Evolutionary conservation across 2,113 vertebrate genomes (phyloP).

Genomic region (Atractosteus spatula): DNA sequence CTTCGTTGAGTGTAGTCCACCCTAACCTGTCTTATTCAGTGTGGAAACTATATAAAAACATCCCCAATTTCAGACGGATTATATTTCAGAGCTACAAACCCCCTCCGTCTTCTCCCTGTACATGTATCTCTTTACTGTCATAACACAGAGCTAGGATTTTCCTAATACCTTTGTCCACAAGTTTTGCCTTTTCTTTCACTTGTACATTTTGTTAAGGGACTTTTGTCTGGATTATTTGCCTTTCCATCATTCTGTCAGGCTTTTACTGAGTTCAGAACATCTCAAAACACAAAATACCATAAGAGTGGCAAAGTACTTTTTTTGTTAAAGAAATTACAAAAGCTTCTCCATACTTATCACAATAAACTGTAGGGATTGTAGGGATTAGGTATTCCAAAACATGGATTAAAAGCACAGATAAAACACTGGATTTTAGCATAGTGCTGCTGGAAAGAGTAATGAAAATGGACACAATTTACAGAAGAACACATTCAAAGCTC

Average conservation of each 20-base stretch:
- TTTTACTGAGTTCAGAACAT: constrained; percentile 53
- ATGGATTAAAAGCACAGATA: too few species aligned
- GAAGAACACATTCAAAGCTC: too few species aligned
- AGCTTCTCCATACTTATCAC: too few species aligned
- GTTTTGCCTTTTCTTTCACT: constrained; percentile 36
- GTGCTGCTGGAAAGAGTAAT: too few species aligned
- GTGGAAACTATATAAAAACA: constrained; percentile 33
- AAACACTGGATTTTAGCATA: too few species aligned
- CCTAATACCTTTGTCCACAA: constrained; percentile 16
- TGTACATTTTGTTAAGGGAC: constrained; percentile 57
- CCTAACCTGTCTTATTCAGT: constrained; percentile 10
- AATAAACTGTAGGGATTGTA: too few species aligned
- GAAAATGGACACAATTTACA: too few species aligned
- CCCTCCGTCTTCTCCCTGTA: constrained; percentile 8
- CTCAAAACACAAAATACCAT: constrained; percentile 48
- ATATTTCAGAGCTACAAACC: constrained; percentile 30
- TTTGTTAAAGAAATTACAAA: too few species aligned
- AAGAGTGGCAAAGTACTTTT: neutral
- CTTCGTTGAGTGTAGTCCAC: neutral
- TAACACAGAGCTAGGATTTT: constrained; percentile 27
- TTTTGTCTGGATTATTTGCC: constrained; percentile 50
- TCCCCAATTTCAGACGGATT: constrained; percentile 33
- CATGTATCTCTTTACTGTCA: constrained; percentile 31
- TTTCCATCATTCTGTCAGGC: constrained; percentile 66
- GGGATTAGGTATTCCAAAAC: too few species aligned